Evolutionary conservation across 2,113 vertebrate species (phyloP).

Genomic region (Pseudonaja textilis): DNA sequence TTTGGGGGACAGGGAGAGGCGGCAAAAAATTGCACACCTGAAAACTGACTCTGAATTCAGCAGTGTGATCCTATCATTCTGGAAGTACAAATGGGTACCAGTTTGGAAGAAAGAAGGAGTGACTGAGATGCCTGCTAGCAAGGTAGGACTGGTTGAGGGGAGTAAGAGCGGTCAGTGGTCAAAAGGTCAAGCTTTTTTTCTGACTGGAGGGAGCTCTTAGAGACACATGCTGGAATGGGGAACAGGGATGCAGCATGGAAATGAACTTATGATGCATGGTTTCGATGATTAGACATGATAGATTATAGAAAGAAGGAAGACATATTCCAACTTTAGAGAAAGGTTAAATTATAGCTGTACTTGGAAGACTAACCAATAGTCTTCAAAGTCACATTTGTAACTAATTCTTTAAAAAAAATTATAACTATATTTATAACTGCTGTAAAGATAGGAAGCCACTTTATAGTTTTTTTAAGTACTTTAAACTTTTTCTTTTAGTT

Average conservation of each 20-base stretch:
- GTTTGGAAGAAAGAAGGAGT: neutral
- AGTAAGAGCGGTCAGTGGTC: no score
- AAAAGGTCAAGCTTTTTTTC: no score
- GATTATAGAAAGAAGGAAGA: neutral
- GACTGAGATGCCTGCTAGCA: neutral
- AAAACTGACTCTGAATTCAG: neutral
- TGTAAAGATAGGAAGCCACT: neutral
- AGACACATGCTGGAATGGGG: no score
- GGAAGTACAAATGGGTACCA: neutral
- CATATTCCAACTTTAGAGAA: neutral
- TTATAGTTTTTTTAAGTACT: neutral
- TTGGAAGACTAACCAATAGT: no score
- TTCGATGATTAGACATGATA: neutral
- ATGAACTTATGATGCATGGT: neutral
- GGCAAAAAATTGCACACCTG: neutral
- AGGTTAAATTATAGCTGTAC: neutral
- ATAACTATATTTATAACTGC: neutral
- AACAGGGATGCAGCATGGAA: neutral
- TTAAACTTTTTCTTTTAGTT: neutral
- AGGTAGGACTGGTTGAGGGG: neutral
- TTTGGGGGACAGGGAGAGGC: neutral
- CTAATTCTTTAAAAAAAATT: neutral
- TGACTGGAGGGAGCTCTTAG: no score
- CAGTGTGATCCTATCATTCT: neutral
- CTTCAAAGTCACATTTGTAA: no score